Conservation (phyloP, 2,113 vertebrate species). For the Gobio gobio region DNA sequence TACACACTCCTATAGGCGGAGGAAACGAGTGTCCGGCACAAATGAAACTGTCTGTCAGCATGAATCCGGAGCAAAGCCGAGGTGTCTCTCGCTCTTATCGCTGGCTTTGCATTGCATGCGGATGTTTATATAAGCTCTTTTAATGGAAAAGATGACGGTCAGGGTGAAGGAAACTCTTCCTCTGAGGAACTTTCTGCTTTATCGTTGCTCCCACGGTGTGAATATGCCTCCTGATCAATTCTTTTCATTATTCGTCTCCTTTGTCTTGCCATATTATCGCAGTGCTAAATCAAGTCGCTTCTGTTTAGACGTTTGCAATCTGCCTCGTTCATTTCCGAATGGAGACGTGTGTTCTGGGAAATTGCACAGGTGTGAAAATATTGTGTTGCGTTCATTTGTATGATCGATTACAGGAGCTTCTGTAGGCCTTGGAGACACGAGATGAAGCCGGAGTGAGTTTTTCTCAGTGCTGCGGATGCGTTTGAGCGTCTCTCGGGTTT, state of each 20-base stretch:
- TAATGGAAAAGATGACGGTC: not conserved
- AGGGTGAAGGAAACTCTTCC: not conserved
- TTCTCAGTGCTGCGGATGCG: slow-evolving; percentile 51
- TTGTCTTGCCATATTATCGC: slow-evolving; percentile 13
- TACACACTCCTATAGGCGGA: slow-evolving; percentile 64
- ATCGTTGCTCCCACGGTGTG: not conserved
- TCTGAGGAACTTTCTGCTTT: no score
- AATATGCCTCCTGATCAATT: slow-evolving; percentile 2
- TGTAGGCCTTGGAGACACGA: slow-evolving; percentile 59
- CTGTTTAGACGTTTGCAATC: slow-evolving; percentile 48
- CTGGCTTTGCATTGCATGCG: slow-evolving; percentile 46
- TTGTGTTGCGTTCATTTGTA: slow-evolving; percentile 65
- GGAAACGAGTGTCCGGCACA: slow-evolving; percentile 71
- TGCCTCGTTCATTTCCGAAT: slow-evolving; percentile 41
- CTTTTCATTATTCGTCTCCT: slow-evolving; percentile 29
- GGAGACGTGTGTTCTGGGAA: slow-evolving; percentile 53
- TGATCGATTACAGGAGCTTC: slow-evolving; percentile 63
- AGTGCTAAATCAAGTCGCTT: slow-evolving; percentile 38
- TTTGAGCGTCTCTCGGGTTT: not conserved
- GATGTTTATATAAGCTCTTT: slow-evolving; percentile 43
- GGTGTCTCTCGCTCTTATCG: slow-evolving; percentile 35
- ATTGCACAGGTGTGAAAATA: slow-evolving; percentile 58
- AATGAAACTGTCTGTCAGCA: slow-evolving; percentile 77
- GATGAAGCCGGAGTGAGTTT: slow-evolving; percentile 52
- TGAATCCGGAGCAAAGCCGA: slow-evolving; percentile 43